Evolutionary conservation across 2,113 vertebrate species (phyloP), one percentile per base, ranked within the genome.

Genomic region (Myotis davidii): DNA sequence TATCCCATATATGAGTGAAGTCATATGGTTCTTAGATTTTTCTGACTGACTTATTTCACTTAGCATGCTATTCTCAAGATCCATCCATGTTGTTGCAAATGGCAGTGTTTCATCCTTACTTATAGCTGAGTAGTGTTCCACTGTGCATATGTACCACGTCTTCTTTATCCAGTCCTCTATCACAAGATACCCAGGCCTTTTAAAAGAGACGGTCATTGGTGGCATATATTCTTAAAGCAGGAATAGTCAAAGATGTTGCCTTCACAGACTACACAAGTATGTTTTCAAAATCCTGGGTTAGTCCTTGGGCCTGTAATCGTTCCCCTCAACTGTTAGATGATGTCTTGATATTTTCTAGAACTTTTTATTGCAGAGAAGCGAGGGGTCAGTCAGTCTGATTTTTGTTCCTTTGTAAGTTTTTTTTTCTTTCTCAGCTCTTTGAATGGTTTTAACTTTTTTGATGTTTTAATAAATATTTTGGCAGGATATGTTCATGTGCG

Each of bases 401-500:
- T 67, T 91, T 52, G 0, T 77, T 76, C 23, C 65, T 85, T 65
- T 7, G 34, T 90, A 64, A 70, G 82, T 48, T 39, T 56, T 48
- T 39, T 29, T 65, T 29, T 50, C 5, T 20, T 3, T 25, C n/a
- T 59, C 37, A 65, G 56, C 39, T 83, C 17, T 74, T 78, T 59
- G 48, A 79, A 83, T n/a, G 9, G 27, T n/a, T 70, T 59, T 79
- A 69, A 77, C 52, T 93, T 72, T 82, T 87, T 32, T n/a, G 16
- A n/a, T 45, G 64, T 94, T 74, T 94, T 76, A 84, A 79, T 64
- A 72, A 32, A 65, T 52, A 54, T 92, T 83, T 74, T 90, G 11
- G 59, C 45, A 79, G 56, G 16, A 25, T 90, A 65, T 54, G 13
- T 73, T 64, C 85, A 32, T 54, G 23, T 34, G 50, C 79, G 21